Conservation (phyloP, 2,888 invertebrate species). For the Mamestra brassicae region DNA sequence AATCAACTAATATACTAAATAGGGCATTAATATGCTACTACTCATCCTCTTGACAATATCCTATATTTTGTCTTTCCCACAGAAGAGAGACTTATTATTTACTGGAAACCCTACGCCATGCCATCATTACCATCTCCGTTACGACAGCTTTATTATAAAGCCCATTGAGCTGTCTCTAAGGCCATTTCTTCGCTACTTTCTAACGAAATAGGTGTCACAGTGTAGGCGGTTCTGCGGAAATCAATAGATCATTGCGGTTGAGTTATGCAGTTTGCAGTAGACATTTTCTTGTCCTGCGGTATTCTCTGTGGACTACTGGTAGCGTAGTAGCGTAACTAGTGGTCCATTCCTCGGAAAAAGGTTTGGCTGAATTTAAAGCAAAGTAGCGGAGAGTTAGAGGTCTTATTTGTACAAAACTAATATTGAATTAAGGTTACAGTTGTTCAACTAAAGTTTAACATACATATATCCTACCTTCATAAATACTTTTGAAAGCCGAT, state of each 20-base stretch:
- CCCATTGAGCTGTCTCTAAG: conserved; percentile 23
- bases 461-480: neutral
- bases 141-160: conserved; percentile 26
- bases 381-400: neutral
- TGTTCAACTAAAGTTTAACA: neutral
- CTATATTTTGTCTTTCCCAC: neutral
- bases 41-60: neutral
- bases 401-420: neutral
- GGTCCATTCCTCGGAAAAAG: neutral
- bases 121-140: conserved; percentile 28
- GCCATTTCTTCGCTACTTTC: conserved; percentile 57
- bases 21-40: no score
- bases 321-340: neutral
- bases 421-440: neutral
- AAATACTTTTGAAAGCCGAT: neutral
- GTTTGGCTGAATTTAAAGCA: neutral
- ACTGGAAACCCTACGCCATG: neutral
- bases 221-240: conserved; percentile 56
- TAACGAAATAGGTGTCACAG: conserved; percentile 45
- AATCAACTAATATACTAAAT: no score
- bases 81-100: conserved; percentile 14
- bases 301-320: conserved; percentile 12
- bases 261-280: conserved; percentile 51
- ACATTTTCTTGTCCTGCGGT: conserved; percentile 37
- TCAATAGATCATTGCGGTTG: conserved; percentile 62